Percentiles rank a stretch among this genome's conserved stretches.
Evolutionary conservation across 2,888 invertebrate genomes (phyloP).

Genomic region (Cryptus armator): DNA sequence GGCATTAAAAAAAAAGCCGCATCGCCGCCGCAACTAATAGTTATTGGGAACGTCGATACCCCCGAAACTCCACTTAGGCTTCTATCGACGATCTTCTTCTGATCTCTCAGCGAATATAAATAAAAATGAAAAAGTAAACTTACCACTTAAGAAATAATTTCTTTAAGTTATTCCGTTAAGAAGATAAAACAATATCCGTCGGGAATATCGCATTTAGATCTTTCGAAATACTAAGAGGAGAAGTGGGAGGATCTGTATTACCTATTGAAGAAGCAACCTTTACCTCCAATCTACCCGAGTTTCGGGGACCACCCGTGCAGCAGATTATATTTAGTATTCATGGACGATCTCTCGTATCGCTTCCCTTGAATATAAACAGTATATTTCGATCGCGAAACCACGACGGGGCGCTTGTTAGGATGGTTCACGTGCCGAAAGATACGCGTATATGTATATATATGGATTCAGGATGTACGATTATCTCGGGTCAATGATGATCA

Average conservation of each 20-base stretch:
- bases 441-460: conserved; percentile 13
- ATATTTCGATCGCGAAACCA: conserved; percentile 10
- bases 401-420: conserved; percentile 24
- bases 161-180: background rate
- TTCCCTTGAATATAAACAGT: conserved; percentile 35
- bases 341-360: conserved; percentile 44
- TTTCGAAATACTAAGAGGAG: background rate
- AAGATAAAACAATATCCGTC: background rate
- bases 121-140: background rate
- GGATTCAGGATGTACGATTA: background rate
- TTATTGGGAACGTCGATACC: too few species aligned
- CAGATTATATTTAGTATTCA: conserved; percentile 67
- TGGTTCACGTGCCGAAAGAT: conserved; percentile 19
- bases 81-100: too few species aligned
- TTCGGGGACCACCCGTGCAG: conserved; percentile 36
- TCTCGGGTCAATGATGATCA: conserved; percentile 30
- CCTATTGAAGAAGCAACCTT: background rate
- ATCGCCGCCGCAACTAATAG: too few species aligned
- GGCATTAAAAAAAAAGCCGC: too few species aligned
- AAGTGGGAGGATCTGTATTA: background rate
- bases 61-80: too few species aligned
- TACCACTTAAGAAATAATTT: background rate
- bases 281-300: background rate
- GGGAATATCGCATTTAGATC: background rate
- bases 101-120: background rate